These are phyloP conservation scores for Propithecus coquereli DNA, from an alignment of 2,113 vertebrate genomes.

Conservation along the genomic window DNA sequence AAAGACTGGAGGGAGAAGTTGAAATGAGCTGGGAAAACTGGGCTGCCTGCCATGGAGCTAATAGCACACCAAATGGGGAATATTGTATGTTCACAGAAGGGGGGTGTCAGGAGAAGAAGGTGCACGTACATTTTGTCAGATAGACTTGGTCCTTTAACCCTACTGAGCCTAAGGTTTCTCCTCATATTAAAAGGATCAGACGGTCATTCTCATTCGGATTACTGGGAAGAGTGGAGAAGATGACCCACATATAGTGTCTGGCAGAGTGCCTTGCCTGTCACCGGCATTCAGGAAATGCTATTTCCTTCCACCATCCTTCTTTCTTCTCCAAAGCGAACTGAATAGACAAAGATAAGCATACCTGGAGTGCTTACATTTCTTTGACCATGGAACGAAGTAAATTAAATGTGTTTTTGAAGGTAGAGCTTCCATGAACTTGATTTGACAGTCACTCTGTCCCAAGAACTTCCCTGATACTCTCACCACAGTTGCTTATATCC, in stretches of 20 bases:
- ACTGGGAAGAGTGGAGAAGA: not conserved
- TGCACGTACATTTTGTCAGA: too few relatives aligned
- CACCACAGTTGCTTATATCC: not conserved
- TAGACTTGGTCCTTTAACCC: not conserved
- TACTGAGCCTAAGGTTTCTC: not conserved
- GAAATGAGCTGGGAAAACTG: not conserved
- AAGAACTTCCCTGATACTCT: not conserved
- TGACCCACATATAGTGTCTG: not conserved
- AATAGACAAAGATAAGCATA: fast-evolving
- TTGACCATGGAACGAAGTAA: not conserved
- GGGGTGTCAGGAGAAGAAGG: not conserved
- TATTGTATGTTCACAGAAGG: not conserved
- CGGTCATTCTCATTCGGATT: not conserved
- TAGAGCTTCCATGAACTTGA: not conserved
- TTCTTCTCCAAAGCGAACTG: not conserved
- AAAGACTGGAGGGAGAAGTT: not conserved
- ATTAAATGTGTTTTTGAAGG: not conserved
- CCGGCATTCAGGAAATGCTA: not conserved
- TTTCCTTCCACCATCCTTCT: not conserved
- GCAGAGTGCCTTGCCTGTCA: too few relatives aligned
- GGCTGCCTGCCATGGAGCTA: not conserved
- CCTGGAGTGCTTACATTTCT: not conserved
- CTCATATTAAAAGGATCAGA: too few relatives aligned
- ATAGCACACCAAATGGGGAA: not conserved
- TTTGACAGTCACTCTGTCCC: not conserved